Conservation (phyloP, 1,140 invertebrate genomes). For the Cryptotermes secundus region DNA sequence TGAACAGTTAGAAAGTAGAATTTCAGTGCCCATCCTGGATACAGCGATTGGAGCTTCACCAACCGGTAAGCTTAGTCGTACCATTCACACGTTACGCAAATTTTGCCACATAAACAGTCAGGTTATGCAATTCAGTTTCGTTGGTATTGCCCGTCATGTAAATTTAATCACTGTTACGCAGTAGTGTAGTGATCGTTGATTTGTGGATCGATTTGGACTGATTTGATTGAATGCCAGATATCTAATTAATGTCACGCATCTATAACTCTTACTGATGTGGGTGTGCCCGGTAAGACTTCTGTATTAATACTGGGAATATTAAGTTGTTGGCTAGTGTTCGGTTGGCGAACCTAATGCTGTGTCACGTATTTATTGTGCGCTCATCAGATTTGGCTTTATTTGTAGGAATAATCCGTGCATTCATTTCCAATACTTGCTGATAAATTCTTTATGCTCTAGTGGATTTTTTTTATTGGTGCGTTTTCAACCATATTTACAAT, state of each 20-base stretch:
- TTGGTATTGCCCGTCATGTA: neutral
- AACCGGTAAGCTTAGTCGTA: constrained; percentile 21
- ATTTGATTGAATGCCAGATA: neutral
- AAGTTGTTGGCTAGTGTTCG: too few species aligned
- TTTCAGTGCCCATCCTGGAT: neutral
- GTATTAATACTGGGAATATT: too few species aligned
- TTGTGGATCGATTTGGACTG: neutral
- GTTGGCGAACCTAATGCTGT: too few species aligned
- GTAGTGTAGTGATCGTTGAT: neutral
- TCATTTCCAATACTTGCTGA: too few species aligned
- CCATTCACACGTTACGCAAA: neutral
- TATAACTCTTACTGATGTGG: neutral
- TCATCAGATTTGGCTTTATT: too few species aligned
- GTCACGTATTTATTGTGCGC: too few species aligned
- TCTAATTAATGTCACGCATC: neutral
- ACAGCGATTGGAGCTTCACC: constrained; percentile 9
- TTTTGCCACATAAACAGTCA: constrained; percentile 1
- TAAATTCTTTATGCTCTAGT: too few species aligned
- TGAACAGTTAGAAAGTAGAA: neutral
- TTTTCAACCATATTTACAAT: too few species aligned
- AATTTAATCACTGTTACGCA: neutral
- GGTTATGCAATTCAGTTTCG: neutral
- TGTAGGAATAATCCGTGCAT: too few species aligned
- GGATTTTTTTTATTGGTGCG: too few species aligned
- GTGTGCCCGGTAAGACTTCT: neutral